These are phyloP conservation scores for Lottia scabra DNA, from an alignment of 2,888 invertebrate species.

Conservation along the genomic window DNA sequence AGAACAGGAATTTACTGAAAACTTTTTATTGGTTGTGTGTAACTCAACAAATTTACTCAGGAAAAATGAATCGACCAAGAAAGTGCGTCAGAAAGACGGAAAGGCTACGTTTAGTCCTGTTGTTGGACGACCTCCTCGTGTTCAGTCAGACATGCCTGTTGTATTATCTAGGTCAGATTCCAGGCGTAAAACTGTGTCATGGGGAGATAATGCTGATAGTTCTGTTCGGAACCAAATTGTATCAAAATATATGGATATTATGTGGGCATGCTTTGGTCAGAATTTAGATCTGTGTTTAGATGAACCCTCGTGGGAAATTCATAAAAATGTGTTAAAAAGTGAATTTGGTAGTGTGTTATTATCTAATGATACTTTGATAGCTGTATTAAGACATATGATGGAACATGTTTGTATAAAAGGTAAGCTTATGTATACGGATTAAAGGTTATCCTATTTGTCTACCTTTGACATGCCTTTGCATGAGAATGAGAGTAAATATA, in stretches of 20 bases:
- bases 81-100: slow-evolving; percentile 19
- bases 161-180: slow-evolving; percentile 58
- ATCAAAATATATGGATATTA: slow-evolving; percentile 58
- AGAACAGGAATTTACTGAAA: slow-evolving; percentile 64
- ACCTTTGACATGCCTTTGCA: too few species aligned
- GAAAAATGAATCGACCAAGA: slow-evolving; percentile 39
- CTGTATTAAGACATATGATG: slow-evolving; percentile 61
- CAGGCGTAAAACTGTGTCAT: slow-evolving; percentile 64
- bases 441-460: too few species aligned
- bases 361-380: slow-evolving; percentile 52
- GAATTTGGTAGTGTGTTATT: slow-evolving; percentile 57
- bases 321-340: slow-evolving; percentile 43
- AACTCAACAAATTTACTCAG: slow-evolving; percentile 64
- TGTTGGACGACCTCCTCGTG: slow-evolving; percentile 31
- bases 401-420: slow-evolving; percentile 65
- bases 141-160: slow-evolving; percentile 45
- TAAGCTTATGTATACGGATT: slow-evolving; percentile 32
- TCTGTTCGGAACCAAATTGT: slow-evolving; percentile 57
- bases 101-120: slow-evolving; percentile 32
- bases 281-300: slow-evolving; percentile 57
- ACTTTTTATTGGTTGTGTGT: slow-evolving; percentile 64
- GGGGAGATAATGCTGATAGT: slow-evolving; percentile 65
- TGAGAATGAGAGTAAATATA: too few species aligned
- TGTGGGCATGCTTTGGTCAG: slow-evolving; percentile 62
- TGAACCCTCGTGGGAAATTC: slow-evolving; percentile 57